Percentiles rank a stretch among this genome's conserved stretches.
Evolutionary conservation across 1,140 invertebrate species (phyloP).

Genomic region (Metopolophium dirhodum): DNA sequence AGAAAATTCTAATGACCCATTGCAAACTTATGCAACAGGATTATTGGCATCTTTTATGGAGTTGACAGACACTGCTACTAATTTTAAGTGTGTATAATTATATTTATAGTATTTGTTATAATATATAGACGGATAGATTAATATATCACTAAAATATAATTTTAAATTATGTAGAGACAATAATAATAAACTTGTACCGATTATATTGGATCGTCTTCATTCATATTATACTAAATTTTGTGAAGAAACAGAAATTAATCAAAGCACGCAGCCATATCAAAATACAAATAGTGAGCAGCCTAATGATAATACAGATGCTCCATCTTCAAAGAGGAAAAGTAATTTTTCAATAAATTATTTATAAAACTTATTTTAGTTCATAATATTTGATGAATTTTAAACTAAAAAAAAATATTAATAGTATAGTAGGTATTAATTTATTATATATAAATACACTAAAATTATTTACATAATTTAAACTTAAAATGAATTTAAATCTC

Average conservation of each 20-base stretch:
- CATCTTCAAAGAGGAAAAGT: constrained; percentile 17
- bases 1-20: constrained; percentile 82
- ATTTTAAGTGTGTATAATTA: constrained; percentile 70
- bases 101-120: constrained; percentile 58
- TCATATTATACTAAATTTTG: constrained; percentile 69
- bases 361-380: not conserved
- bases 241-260: constrained; percentile 63
- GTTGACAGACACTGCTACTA: constrained; percentile 88
- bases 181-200: constrained; percentile 83
- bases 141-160: not conserved
- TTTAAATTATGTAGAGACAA: constrained; percentile 72
- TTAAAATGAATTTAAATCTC: not conserved
- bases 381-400: not conserved
- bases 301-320: not conserved
- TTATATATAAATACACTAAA: not conserved
- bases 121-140: too few relatives aligned
- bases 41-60: constrained; percentile 96
- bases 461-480: not conserved
- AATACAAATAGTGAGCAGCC: constrained; percentile 64
- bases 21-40: constrained; percentile 93
- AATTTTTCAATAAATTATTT: not conserved
- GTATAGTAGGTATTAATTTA: too few relatives aligned
- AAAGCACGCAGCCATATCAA: constrained; percentile 67
- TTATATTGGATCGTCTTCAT: constrained; percentile 84
- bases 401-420: not conserved